phyloP scores from a whole-genome alignment of 2,797 vertebrate genomes.

The Falco rusticolus region DNA sequence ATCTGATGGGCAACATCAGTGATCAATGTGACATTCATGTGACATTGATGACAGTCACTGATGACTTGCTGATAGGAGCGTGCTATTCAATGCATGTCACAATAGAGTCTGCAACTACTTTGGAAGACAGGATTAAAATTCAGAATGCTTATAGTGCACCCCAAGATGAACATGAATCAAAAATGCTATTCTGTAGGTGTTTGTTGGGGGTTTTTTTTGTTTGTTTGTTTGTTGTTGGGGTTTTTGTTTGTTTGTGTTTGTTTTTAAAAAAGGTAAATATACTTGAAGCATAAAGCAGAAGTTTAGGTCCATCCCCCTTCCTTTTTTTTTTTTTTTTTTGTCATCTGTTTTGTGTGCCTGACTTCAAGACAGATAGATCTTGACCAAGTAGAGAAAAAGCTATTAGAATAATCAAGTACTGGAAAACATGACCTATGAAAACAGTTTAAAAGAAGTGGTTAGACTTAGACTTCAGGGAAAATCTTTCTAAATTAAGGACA shows the following conservation, averaged over 20 bases:
- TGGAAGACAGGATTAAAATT: not conserved
- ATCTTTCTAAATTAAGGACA: not conserved
- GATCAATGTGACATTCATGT: no score
- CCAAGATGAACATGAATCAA: not conserved
- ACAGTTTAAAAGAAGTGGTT: not conserved
- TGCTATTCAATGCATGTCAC: not conserved
- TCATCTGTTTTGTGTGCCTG: not conserved
- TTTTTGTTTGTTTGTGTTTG: no score
- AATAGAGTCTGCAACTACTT: not conserved
- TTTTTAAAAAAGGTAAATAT: not conserved
- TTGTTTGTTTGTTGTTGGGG: no score
- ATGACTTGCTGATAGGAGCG: not conserved
- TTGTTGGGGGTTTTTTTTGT: no score
- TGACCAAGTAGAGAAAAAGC: not conserved
- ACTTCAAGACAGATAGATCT: not conserved
- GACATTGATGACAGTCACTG: not conserved
- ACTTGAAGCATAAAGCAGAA: not conserved
- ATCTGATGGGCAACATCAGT: not conserved
- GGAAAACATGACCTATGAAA: not conserved
- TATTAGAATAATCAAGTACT: not conserved
- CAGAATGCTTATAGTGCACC: not conserved
- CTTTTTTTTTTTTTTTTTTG: not conserved
- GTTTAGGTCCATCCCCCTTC: not conserved
- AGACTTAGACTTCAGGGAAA: not conserved
- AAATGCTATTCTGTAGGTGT: fast-evolving